A percentile compares a stretch with the other conserved stretches of the same genome.
These are phyloP conservation scores for Caenorhabditis virilis DNA, from an alignment of 2,888 invertebrate genomes.

Conservation along the genomic window DNA sequence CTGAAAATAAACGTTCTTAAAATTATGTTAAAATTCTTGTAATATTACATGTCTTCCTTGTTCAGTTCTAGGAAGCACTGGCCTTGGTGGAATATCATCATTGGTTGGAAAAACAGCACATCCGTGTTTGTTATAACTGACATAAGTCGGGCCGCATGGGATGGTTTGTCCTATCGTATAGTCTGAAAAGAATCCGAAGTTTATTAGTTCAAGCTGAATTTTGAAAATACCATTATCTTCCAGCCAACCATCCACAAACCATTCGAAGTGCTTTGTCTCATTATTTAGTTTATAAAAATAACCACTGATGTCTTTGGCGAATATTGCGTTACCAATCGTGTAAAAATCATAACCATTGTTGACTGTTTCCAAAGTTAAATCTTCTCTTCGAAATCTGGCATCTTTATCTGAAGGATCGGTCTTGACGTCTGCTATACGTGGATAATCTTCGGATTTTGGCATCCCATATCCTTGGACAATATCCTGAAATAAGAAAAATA, in stretches of 20 bases:
- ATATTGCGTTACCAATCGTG: conserved; percentile 10
- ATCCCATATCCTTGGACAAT: conserved; percentile 22
- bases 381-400: conserved; percentile 17
- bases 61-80: conserved; percentile 24
- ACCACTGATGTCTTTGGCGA: conserved; percentile 29
- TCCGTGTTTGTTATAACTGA: conserved; percentile 18
- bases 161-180: conserved; percentile 12
- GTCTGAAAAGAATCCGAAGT: conserved; percentile 11
- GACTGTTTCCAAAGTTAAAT: conserved; percentile 10
- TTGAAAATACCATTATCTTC: conserved; percentile 24
- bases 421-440: conserved; percentile 8
- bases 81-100: conserved; percentile 14
- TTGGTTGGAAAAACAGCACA: conserved; percentile 25
- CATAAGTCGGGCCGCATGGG: conserved; percentile 20
- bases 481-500: no score
- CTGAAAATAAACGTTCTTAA: conserved; percentile 6
- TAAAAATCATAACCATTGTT: conserved; percentile 31
- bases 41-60: conserved; percentile 21
- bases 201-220: conserved; percentile 2
- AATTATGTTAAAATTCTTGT: neutral
- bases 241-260: conserved; percentile 25
- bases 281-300: conserved; percentile 31
- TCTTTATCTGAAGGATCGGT: conserved; percentile 3
- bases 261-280: conserved; percentile 21
- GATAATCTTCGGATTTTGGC: conserved; percentile 21